Conservation (phyloP, 2,797 vertebrate genomes). For the Epinephelus malabaricus region DNA sequence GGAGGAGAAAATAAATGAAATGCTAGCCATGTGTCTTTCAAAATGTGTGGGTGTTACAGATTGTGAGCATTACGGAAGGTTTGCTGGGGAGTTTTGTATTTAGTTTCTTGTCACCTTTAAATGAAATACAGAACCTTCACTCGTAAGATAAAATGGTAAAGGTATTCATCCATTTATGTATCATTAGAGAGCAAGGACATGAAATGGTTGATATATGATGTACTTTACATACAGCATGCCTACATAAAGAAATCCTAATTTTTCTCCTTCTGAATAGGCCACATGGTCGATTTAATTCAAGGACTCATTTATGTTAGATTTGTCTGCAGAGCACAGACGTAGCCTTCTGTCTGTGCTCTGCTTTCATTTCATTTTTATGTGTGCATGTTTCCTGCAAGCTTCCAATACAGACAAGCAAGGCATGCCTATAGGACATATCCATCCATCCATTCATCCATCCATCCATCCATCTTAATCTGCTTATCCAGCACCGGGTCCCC, state of each 20-base stretch:
- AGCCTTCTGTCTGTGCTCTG: too few species aligned
- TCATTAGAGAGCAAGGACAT: neutral
- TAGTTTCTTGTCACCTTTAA: neutral
- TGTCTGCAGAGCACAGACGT: too few species aligned
- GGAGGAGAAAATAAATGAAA: neutral
- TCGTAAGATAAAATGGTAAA: neutral
- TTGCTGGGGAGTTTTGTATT: neutral
- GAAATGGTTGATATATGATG: neutral
- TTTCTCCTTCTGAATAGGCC: neutral
- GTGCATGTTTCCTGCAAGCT: too few species aligned
- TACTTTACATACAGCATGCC: neutral
- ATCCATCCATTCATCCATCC: too few species aligned
- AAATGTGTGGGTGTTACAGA: neutral
- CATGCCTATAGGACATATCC: too few species aligned
- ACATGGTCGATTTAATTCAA: neutral
- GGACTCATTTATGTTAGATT: too few species aligned
- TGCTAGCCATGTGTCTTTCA: neutral
- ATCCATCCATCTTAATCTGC: too few species aligned
- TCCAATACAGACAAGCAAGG: too few species aligned
- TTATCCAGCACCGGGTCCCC: too few species aligned
- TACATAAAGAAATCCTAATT: neutral
- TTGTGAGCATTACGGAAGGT: neutral
- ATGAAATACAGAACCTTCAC: neutral
- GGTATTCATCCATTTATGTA: neutral
- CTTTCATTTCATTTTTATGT: too few species aligned